Evolutionary conservation across 1,140 invertebrate species (phyloP).

Genomic region (Gryllus bimaculatus): DNA sequence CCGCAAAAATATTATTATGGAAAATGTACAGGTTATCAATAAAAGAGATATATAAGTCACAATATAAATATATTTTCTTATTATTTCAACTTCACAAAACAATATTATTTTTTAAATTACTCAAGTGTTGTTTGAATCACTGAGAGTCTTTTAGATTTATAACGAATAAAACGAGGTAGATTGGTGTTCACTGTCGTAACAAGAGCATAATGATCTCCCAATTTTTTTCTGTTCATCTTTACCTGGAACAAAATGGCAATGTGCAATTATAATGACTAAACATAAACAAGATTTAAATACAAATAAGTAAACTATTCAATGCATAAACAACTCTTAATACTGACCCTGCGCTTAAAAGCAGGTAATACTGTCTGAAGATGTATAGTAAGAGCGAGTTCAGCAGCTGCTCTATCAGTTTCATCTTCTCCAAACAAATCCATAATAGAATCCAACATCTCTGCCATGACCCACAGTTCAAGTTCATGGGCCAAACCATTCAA

Average conservation of each 20-base stretch:
- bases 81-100: no score
- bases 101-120: no score
- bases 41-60: no score
- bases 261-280: background rate
- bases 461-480: constrained; percentile 53
- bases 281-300: background rate
- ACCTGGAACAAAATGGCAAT: constrained; percentile 34
- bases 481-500: constrained; percentile 43
- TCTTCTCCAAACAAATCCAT: constrained; percentile 73
- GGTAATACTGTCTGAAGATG: constrained; percentile 46
- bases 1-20: no score
- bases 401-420: constrained; percentile 52
- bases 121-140: background rate
- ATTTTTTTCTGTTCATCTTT: constrained; percentile 48
- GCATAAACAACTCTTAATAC: constrained; percentile 8
- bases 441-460: constrained; percentile 62
- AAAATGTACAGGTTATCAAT: no score
- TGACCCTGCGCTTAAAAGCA: constrained; percentile 54
- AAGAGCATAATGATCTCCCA: constrained; percentile 53
- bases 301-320: background rate
- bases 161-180: constrained; percentile 59
- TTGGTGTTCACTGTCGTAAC: constrained; percentile 59
- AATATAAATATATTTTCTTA: no score
- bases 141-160: constrained; percentile 36
- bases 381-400: constrained; percentile 49